Conservation (phyloP, 2,888 invertebrate genomes). For the Caenorhabditis sp. region DNA sequence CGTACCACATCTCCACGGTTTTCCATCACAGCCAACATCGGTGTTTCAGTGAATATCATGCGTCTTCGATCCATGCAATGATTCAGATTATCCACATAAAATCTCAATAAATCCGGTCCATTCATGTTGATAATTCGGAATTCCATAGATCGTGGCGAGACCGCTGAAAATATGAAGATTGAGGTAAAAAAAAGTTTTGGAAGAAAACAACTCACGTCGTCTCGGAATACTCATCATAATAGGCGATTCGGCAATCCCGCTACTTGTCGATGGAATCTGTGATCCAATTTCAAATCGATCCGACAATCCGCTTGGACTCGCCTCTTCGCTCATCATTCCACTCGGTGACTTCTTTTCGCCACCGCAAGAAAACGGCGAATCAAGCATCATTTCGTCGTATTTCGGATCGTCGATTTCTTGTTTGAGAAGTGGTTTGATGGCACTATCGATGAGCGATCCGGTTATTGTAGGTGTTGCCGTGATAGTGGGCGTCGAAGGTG, state of each 20-base stretch:
- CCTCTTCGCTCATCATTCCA: conserved; percentile 4
- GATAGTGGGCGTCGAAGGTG: background rate
- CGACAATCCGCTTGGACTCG: background rate
- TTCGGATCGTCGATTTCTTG: conserved; percentile 18
- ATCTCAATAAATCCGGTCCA: conserved; percentile 33
- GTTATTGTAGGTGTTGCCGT: background rate
- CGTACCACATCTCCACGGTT: conserved; percentile 32
- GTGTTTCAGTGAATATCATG: conserved; percentile 50
- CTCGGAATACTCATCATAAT: too few relatives aligned
- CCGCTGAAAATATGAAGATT: background rate
- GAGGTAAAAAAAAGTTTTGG: background rate
- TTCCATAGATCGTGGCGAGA: background rate
- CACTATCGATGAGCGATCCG: conserved; percentile 8
- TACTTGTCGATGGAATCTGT: background rate
- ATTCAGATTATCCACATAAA: conserved; percentile 42
- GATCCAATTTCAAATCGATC: background rate
- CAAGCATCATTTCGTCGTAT: conserved; percentile 1
- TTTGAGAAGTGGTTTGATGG: conserved; percentile 11
- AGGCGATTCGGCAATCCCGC: background rate
- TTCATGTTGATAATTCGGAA: conserved; percentile 29
- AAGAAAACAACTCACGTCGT: too few relatives aligned
- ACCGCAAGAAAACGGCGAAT: conserved; percentile 20
- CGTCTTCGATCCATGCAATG: conserved; percentile 49
- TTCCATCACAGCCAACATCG: conserved; percentile 30
- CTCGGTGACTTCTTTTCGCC: conserved; percentile 33